phyloP scores from a whole-genome alignment of 2,888 invertebrate genomes.

The Serrognathus titanus region DNA sequence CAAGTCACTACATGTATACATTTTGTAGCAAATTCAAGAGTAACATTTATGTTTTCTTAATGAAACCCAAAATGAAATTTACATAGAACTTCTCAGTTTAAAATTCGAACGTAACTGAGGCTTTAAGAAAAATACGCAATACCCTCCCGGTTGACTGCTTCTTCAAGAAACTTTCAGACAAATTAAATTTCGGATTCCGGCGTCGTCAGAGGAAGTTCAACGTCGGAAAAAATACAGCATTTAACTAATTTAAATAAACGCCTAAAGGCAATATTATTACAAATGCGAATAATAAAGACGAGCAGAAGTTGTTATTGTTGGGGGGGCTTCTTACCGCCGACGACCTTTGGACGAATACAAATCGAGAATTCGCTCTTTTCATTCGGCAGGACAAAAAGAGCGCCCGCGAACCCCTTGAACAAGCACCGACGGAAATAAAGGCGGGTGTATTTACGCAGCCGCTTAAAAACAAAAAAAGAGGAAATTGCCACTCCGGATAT shows the following conservation, averaged over 20 bases:
- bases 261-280: constrained; percentile 43
- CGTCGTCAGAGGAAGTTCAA: no score
- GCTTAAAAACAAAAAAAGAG: constrained; percentile 39
- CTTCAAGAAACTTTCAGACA: no score
- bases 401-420: constrained; percentile 40
- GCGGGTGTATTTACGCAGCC: constrained; percentile 40
- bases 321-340: constrained; percentile 26
- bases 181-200: no score
- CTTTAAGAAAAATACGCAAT: no score
- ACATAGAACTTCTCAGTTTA: no score
- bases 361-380: constrained; percentile 45
- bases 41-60: no score
- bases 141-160: no score
- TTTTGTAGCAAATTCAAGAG: no score
- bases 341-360: constrained; percentile 43
- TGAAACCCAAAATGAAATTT: no score
- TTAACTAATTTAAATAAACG: constrained; percentile 45
- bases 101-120: no score
- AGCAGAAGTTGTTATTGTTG: constrained; percentile 44
- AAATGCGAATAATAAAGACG: constrained; percentile 42
- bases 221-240: constrained; percentile 19
- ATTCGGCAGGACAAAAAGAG: constrained; percentile 40
- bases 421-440: constrained; percentile 36
- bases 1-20: no score
- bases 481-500: constrained; percentile 41